phyloP scores from a whole-genome alignment of 2,113 vertebrate genomes.

The Microtus ochrogaster region DNA sequence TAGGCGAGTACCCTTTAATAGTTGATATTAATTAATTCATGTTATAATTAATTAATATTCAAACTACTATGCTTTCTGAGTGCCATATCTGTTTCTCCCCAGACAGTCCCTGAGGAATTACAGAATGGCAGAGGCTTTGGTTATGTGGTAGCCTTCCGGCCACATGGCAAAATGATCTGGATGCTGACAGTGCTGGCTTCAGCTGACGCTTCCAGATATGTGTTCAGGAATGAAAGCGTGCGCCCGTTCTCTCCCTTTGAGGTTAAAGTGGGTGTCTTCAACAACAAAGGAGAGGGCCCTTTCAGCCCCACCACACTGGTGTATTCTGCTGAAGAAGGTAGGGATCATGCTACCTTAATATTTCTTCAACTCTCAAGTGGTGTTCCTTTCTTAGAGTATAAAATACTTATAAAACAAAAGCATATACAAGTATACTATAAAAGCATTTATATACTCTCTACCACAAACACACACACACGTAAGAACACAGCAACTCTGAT shows the following conservation, averaged over 20 bases:
- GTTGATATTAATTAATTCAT: too few relatives aligned
- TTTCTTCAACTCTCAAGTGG: neutral
- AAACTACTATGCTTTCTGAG: neutral
- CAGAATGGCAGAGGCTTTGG: constrained; percentile 98
- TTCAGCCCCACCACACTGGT: constrained; percentile 93
- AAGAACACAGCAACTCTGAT: neutral
- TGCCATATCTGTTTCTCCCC: neutral
- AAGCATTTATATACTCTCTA: rapidly evolving
- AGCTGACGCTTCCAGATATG: constrained; percentile 92
- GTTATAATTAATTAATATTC: too few relatives aligned
- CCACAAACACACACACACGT: too few relatives aligned
- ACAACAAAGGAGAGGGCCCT: constrained; percentile 96
- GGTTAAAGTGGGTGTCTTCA: constrained; percentile 97
- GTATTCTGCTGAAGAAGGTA: constrained; percentile 98
- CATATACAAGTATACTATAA: neutral
- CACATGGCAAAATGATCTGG: constrained; percentile 93
- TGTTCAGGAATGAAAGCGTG: constrained; percentile 97
- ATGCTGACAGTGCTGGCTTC: constrained; percentile 98
- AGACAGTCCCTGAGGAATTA: constrained; percentile 97
- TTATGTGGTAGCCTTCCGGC: constrained; percentile 97
- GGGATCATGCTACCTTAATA: neutral
- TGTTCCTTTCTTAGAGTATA: neutral
- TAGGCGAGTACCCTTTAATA: rapidly evolving
- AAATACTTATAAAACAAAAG: neutral
- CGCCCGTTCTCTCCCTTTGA: constrained; percentile 97